phyloP scores from a whole-genome alignment of 2,113 vertebrate genomes.

The Crotalus helleri region DNA sequence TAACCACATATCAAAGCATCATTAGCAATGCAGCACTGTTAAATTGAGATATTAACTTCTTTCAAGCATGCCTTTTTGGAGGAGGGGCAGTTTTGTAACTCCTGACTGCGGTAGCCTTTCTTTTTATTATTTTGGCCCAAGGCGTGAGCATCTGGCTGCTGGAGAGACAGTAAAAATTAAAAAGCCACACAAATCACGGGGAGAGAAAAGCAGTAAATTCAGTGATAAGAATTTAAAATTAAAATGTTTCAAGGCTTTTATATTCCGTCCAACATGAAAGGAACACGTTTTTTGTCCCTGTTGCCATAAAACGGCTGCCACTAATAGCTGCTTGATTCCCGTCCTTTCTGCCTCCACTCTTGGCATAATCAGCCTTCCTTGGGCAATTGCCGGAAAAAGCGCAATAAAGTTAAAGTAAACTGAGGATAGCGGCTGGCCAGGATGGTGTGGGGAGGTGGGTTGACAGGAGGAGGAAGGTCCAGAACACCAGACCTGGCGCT shows the following conservation, averaged over 20 bases:
- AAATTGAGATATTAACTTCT: conserved; percentile 85
- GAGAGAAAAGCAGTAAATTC: conserved; percentile 79
- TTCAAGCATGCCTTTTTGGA: conserved; percentile 62
- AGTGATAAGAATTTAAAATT: conserved; percentile 82
- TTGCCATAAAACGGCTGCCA: conserved; percentile 68
- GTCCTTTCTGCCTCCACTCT: conserved; percentile 25
- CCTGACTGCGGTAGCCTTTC: conserved; percentile 65
- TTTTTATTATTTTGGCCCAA: conserved; percentile 75
- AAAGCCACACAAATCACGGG: conserved; percentile 81
- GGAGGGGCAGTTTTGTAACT: conserved; percentile 64
- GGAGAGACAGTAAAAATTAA: conserved; percentile 84
- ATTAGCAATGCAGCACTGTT: conserved; percentile 82
- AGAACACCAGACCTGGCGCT: neutral
- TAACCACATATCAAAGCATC: conserved; percentile 84
- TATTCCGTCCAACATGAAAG: conserved; percentile 67
- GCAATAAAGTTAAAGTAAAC: neutral
- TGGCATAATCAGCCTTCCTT: conserved; percentile 44
- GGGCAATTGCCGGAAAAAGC: neutral
- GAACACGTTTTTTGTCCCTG: conserved; percentile 64
- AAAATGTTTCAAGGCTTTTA: conserved; percentile 75
- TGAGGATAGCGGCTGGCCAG: neutral
- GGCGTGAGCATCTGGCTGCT: conserved; percentile 81
- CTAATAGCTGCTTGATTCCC: conserved; percentile 59
- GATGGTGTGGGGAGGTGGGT: neutral
- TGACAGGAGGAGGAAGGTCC: neutral